Evolutionary conservation across 2,797 vertebrate genomes (phyloP).

Genomic region (Tragopan temminckii): DNA sequence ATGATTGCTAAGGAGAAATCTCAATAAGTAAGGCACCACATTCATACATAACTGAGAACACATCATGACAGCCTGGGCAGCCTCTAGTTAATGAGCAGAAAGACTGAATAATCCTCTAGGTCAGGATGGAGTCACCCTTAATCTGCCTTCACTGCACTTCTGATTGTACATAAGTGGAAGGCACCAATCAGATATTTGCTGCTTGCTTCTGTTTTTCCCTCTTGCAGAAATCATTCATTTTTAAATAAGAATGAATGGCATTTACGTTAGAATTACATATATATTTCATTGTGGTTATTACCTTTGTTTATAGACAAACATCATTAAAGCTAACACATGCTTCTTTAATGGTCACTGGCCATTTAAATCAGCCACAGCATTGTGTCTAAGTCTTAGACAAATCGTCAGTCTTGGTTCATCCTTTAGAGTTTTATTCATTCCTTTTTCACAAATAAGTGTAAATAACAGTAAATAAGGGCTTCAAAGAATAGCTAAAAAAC

Average conservation of each 20-base stretch:
- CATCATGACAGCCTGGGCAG: constrained; percentile 61
- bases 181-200: not conserved
- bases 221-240: constrained; percentile 58
- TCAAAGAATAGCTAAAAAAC: not conserved
- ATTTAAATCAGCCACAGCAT: not conserved
- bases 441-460: not conserved
- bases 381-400: not conserved
- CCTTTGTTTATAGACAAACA: constrained; percentile 33
- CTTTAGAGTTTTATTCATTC: not conserved
- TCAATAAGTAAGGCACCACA: constrained; percentile 20
- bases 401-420: not conserved
- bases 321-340: not conserved
- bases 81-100: constrained; percentile 67
- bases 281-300: constrained; percentile 22
- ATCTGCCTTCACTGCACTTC: constrained; percentile 36
- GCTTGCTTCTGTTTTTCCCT: not conserved
- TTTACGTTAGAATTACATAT: constrained; percentile 29
- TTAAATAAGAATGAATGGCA: constrained; percentile 33
- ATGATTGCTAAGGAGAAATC: constrained; percentile 2
- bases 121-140: constrained; percentile 36
- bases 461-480: not conserved
- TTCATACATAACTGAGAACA: constrained; percentile 33
- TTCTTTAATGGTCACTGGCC: constrained; percentile 11
- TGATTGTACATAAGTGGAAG: constrained; percentile 19
- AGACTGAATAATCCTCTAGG: constrained; percentile 64